Base-by-base conservation (phyloP, 92 coral and sea anemone species). In the Zoanthus sociatus region DNA sequence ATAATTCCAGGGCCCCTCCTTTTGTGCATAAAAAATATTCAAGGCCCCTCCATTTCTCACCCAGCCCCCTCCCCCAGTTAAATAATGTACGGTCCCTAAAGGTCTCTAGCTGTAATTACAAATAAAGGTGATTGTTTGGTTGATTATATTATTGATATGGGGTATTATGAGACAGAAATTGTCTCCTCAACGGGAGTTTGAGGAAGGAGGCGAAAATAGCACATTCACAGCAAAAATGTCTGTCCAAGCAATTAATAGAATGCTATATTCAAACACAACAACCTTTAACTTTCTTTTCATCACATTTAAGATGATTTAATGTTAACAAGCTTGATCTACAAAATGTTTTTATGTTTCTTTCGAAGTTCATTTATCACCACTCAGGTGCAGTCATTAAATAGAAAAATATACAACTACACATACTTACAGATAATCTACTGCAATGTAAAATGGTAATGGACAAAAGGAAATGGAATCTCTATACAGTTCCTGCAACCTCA, bases 321-420 rank as follows among this genome's bases (percentile, higher is more conserved):
- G 83, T 78, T 78, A 53, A 78, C 46, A 78, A 78, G 83, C 64
- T 78, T 78, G 7, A 79, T 79, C 73, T 58, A 79, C 85, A 60
- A 79, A 82, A 60, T 60, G 68, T 60, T 60, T 60, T 18, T 14
- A 60, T 14, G 78, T 84, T 84, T 8, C 87, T 84, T 18, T 84
- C 15, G 71, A 84, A 69, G 66, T 70, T 83, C n/a, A 83, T 83
- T 83, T 70, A 83, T 83, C 70, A 83, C 71, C 87, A 84, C 78
- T 83, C 60, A 84, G 87, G 69, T 84, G 67, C 79, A 83, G 87
- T 67, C 0, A 83, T 83, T 83, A 84, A 84, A 84, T 84, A 71
- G 87, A 18, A 84, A 71, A 48, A 84, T 84, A 71, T 71, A 79
- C 87, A 84, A 71, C 4, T 71, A 84, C 20, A 71, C 78, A 84